phyloP scores from a whole-genome alignment of 2,113 vertebrate species.

The Stigmatopora nigra region DNA sequence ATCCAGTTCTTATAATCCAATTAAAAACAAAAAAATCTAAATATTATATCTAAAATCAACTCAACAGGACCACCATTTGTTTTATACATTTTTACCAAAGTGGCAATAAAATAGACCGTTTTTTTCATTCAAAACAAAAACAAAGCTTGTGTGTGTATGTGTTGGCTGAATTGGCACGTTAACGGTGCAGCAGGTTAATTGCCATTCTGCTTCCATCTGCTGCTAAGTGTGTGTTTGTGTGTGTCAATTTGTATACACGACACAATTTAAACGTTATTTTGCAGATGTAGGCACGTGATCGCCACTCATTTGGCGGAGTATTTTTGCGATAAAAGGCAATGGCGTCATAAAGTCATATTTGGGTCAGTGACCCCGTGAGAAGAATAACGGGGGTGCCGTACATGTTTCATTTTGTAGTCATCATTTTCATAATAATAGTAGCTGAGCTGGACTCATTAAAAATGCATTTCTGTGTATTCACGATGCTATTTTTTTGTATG shows the following conservation, averaged over 20 bases:
- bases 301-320: background rate
- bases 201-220: background rate
- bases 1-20: too few relatives aligned
- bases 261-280: background rate
- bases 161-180: conserved; percentile 1
- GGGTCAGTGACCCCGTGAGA: background rate
- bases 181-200: conserved; percentile 1
- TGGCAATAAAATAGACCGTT: background rate
- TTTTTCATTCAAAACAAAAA: background rate
- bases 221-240: background rate
- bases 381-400: background rate
- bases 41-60: too few relatives aligned
- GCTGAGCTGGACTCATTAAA: conserved; percentile 24
- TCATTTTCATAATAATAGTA: background rate
- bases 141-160: background rate
- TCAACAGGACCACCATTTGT: background rate
- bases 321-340: background rate
- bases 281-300: background rate
- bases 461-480: conserved; percentile 11
- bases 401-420: background rate
- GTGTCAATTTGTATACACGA: background rate
- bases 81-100: background rate
- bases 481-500: background rate
- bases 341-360: background rate
- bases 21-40: too few relatives aligned